These are phyloP conservation scores for Holacanthus passer DNA, from an alignment of 2,113 vertebrate genomes.

Conservation along the genomic window DNA sequence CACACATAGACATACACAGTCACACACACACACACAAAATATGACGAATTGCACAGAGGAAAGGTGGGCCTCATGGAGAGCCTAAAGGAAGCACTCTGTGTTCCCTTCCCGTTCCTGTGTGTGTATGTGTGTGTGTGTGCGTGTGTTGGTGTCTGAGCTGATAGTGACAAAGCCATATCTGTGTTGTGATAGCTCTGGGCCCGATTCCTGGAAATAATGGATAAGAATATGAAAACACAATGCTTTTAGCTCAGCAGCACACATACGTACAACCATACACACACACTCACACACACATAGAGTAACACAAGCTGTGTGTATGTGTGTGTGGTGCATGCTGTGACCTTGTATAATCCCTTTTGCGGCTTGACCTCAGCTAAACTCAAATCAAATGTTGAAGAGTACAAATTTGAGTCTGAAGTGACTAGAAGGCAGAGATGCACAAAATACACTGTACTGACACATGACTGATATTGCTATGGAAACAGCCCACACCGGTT, in stretches of 20 bases:
- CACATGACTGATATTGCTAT: constrained; percentile 60
- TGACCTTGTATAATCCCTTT: constrained; percentile 26
- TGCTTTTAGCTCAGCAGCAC: constrained; percentile 28
- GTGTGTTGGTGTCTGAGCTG: constrained; percentile 27
- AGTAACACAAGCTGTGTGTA: constrained; percentile 6
- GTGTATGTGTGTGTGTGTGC: constrained; percentile 47
- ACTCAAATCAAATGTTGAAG: constrained; percentile 23
- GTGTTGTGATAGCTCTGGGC: constrained; percentile 70
- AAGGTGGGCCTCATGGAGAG: constrained; percentile 72
- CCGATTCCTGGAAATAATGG: constrained; percentile 73
- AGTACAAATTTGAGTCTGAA: constrained; percentile 37
- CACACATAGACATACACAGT: constrained; percentile 17
- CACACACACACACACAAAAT: constrained; percentile 8
- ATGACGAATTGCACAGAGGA: constrained; percentile 62
- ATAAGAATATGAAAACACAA: constrained; percentile 64
- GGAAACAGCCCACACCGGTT: constrained; percentile 71
- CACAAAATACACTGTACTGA: constrained; percentile 13
- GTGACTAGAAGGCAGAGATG: constrained; percentile 35
- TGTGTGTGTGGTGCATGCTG: constrained; percentile 9
- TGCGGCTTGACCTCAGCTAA: constrained; percentile 29
- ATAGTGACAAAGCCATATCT: constrained; percentile 63
- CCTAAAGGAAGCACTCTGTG: constrained; percentile 77
- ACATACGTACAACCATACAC: constrained; percentile 1
- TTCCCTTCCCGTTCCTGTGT: constrained; percentile 74
- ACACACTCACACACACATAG: neutral